These are phyloP conservation scores for Zeugodacus cucurbitae DNA, from an alignment of 1,140 invertebrate genomes.

Conservation along the genomic window DNA sequence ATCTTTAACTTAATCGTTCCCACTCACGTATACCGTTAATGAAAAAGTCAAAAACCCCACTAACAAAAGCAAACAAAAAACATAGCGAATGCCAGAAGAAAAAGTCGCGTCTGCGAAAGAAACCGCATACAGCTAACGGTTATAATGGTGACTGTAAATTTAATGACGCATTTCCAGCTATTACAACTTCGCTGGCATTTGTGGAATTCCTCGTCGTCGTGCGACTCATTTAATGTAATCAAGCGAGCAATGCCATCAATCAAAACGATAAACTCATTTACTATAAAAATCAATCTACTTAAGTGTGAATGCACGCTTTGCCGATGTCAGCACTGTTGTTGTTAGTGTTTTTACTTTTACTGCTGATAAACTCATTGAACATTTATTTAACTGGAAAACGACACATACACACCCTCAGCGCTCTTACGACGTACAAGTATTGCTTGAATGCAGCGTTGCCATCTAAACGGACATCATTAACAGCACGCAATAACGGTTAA, in stretches of 20 bases:
- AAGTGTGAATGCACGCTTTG: slow-evolving; percentile 9
- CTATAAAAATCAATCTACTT: slow-evolving; percentile 34
- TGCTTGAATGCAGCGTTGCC: neutral
- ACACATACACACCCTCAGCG: neutral
- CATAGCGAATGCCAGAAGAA: neutral
- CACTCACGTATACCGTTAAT: neutral
- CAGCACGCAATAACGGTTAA: neutral
- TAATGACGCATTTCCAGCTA: slow-evolving; percentile 1
- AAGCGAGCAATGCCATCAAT: slow-evolving; percentile 16
- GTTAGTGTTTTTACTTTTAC: neutral
- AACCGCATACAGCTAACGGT: neutral
- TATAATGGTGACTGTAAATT: neutral
- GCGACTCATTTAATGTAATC: slow-evolving; percentile 24
- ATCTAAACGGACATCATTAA: neutral
- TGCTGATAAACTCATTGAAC: neutral
- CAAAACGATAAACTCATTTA: slow-evolving; percentile 37
- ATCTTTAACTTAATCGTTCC: too few relatives aligned
- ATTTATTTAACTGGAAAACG: slow-evolving; percentile 19
- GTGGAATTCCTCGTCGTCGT: neutral
- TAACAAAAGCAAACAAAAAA: neutral
- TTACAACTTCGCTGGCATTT: neutral
- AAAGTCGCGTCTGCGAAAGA: neutral
- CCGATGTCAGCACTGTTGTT: neutral
- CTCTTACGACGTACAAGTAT: neutral
- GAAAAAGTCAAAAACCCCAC: neutral